Base-by-base conservation (phyloP, 1,140 invertebrate genomes). In the Drosophila persimilis region DNA sequence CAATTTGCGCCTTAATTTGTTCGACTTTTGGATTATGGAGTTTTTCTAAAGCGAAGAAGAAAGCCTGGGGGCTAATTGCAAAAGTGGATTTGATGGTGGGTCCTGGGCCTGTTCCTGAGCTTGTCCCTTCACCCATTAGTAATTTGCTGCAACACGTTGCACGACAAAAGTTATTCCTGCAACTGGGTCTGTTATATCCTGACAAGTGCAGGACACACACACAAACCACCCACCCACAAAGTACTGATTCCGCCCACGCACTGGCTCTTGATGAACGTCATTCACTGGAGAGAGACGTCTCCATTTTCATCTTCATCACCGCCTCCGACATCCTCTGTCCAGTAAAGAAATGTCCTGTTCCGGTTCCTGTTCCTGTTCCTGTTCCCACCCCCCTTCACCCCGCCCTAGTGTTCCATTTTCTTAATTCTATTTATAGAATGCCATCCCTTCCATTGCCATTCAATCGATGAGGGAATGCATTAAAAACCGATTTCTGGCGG, bases 1-100 rank as follows among this genome's bases (percentile, higher is more conserved):
- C 77, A 81, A 80, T 80, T 80, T 80, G 77, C 44, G 58, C 77
- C 73, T 77, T 83, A 81, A 81, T 83, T 77, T 81, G 79, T 78
- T 77, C 63, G 79, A 73, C 79, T 81, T 81, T 81, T 61, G 70
- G 79, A 76, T 81, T 83, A 81, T 70, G 66, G 60, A 46, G 54
- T 72, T 72, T 66, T 29, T 29, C 29, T 29, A 29, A 7, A 29
- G 29, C 29, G 31, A 2, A 9, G 8, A 31, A 9, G 43, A 17
- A 20, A 4, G 56, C 35, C 45, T 8, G 6, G 8, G 26, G 73
- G 72, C 77, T 80, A 80, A 80, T 80, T 80, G 77, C 54, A 71
- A 74, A 74, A 74, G 72, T 74, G 72, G 61, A 78, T 63, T 78
- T 78, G 54, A 60, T 67, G 69, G 44, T 55, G 50, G 48, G 48